Base-by-base conservation (phyloP, 2,888 invertebrate species). In the Phymatocera aterrima region DNA sequence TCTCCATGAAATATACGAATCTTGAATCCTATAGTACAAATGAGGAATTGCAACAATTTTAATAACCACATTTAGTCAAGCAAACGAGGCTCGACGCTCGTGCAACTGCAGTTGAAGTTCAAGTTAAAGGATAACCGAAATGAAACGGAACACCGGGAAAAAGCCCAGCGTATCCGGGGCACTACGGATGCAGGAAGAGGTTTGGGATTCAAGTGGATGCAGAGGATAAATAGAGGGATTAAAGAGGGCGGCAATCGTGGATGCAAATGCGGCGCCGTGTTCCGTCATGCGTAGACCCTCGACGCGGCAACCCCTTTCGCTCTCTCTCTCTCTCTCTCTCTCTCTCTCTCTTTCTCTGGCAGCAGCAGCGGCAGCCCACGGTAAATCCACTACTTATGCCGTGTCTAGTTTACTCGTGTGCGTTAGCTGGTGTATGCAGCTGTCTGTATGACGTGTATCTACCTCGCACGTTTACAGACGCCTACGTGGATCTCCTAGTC, bases 161-260 rank as follows among this genome's bases (percentile, higher is more conserved):
- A 51, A 72, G 51, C 51, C 18, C 72, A 51, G 72, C 72, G 18
- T 18, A 72, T 51, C 72, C 72, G 48, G 51, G 24, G n/a, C 51
- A 34, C 72, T 34, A 51, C 34, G 48, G 51, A 31, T 51, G 51
- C 48, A 72, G 51, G 51, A 48, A 31, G 72, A 72, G 68, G 68
- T 68, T 72, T 72, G n/a, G 72, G 51, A 51, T 72, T 34, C 72
- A 31, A 72, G 72, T 72, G 72, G 72, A 72, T 72, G 72, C 72
- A 72, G 72, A 51, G 72, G 72, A 72, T 72, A 72, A 72, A 72
- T 72, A 72, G 72, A 51, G 72, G 72, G 72, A 72, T 72, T 72
- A 72, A 72, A 72, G 72, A 72, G 72, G 51, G 51, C 51, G 48
- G 70, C 70, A 72, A 72, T 72, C 70, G 70, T 72, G 72, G 72